phyloP scores from a whole-genome alignment of 2,888 invertebrate genomes.

The Ferdinandea cuprea region DNA sequence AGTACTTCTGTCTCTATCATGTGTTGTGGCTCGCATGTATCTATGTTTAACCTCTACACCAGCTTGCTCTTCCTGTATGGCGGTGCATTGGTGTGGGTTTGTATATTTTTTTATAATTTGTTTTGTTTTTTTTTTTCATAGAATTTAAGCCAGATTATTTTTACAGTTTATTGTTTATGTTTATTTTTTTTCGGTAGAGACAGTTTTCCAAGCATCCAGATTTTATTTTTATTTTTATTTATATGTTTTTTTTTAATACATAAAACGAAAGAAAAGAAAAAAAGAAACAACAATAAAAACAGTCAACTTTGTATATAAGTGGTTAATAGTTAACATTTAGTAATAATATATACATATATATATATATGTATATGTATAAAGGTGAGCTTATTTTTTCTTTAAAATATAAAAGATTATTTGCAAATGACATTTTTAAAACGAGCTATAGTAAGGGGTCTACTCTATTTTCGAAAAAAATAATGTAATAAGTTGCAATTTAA shows the following conservation, averaged over 20 bases:
- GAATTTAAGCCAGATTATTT: conserved; percentile 22
- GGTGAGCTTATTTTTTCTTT: too few species aligned
- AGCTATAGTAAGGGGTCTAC: too few species aligned
- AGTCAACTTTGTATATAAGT: conserved; percentile 57
- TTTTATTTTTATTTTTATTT: conserved; percentile 40
- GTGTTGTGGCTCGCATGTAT: conserved; percentile 78
- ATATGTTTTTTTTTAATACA: conserved; percentile 58
- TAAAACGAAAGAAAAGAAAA: conserved; percentile 74
- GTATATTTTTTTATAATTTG: conserved; percentile 40
- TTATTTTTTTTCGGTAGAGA: conserved; percentile 67
- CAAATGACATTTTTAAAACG: too few species aligned
- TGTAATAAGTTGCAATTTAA: too few species aligned
- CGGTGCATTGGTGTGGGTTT: conserved; percentile 70
- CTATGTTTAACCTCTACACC: conserved; percentile 84
- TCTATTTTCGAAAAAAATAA: too few species aligned
- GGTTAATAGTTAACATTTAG: conserved; percentile 66
- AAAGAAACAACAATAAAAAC: conserved; percentile 74
- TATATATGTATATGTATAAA: too few species aligned
- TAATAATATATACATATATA: conserved; percentile 59
- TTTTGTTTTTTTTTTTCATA: conserved; percentile 34
- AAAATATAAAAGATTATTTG: too few species aligned
- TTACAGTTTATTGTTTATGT: conserved; percentile 26
- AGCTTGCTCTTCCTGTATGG: conserved; percentile 85
- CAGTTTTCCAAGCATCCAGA: conserved; percentile 74
- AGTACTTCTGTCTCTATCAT: conserved; percentile 79